phyloP scores from a whole-genome alignment of 2,888 invertebrate species.

The Drosophila yooni region DNA sequence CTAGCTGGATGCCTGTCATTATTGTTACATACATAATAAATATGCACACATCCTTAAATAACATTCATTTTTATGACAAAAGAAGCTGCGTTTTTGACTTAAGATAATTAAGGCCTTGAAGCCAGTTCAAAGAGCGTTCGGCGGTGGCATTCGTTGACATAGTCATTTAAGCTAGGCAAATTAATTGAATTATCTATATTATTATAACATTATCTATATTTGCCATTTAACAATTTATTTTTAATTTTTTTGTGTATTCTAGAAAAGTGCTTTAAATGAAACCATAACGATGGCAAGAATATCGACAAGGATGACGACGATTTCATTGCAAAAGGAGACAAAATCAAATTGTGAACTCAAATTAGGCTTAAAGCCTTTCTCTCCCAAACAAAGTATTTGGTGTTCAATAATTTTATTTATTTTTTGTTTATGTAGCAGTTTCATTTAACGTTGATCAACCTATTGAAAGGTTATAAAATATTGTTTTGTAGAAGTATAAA shows the following conservation, averaged over 20 bases:
- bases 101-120: constrained; percentile 45
- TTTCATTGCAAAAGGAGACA: not conserved
- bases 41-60: constrained; percentile 56
- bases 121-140: constrained; percentile 10
- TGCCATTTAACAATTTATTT: not conserved
- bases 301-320: not conserved
- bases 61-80: constrained; percentile 50
- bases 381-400: no score
- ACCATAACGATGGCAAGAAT: not conserved
- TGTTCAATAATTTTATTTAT: no score
- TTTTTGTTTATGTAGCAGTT: no score
- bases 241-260: not conserved
- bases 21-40: constrained; percentile 56
- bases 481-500: no score
- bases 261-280: not conserved
- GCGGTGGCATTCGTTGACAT: not conserved
- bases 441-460: no score
- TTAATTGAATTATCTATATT: not conserved
- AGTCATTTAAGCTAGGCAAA: not conserved
- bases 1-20: constrained; percentile 28
- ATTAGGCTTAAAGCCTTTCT: no score
- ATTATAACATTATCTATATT: not conserved
- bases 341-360: not conserved
- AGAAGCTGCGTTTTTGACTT: constrained; percentile 28
- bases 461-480: no score